These are phyloP conservation scores for Drosophila takahashii DNA, from an alignment of 1,140 invertebrate species.

Conservation along the genomic window DNA sequence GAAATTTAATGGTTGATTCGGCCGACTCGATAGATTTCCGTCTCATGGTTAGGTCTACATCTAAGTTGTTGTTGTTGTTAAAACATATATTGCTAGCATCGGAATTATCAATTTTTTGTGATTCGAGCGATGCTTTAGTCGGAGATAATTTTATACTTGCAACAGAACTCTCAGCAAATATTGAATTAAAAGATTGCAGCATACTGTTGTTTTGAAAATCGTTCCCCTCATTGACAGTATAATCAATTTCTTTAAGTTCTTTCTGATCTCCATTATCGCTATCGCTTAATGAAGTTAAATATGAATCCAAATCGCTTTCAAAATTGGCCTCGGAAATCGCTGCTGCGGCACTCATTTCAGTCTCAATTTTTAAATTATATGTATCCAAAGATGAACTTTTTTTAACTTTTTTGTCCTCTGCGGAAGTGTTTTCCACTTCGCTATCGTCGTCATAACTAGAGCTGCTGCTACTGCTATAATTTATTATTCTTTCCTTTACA, in stretches of 20 bases:
- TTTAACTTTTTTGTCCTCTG: neutral
- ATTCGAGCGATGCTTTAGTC: constrained; percentile 8
- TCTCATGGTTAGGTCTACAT: constrained; percentile 18
- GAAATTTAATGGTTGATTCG: neutral
- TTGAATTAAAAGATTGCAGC: constrained; percentile 70
- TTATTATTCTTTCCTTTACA: constrained; percentile 40
- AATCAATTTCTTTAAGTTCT: neutral
- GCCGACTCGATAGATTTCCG: neutral
- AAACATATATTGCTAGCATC: constrained; percentile 55
- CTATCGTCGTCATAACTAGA: constrained; percentile 59
- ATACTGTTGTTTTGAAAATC: constrained; percentile 66
- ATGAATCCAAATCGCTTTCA: constrained; percentile 14
- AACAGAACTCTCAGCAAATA: constrained; percentile 20
- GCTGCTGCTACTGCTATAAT: constrained; percentile 74
- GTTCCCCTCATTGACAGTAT: constrained; percentile 4
- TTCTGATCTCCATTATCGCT: constrained; percentile 6
- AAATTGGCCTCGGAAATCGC: constrained; percentile 6
- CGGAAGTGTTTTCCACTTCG: constrained; percentile 33
- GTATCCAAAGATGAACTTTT: constrained; percentile 1
- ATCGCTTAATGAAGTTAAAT: constrained; percentile 31
- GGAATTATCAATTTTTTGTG: constrained; percentile 43
- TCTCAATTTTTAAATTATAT: constrained; percentile 43
- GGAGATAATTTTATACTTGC: neutral
- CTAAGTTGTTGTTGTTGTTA: constrained; percentile 67
- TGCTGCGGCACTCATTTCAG: constrained; percentile 24